Conservation (phyloP, 2,888 invertebrate genomes). For the Crepidodera aurea region DNA sequence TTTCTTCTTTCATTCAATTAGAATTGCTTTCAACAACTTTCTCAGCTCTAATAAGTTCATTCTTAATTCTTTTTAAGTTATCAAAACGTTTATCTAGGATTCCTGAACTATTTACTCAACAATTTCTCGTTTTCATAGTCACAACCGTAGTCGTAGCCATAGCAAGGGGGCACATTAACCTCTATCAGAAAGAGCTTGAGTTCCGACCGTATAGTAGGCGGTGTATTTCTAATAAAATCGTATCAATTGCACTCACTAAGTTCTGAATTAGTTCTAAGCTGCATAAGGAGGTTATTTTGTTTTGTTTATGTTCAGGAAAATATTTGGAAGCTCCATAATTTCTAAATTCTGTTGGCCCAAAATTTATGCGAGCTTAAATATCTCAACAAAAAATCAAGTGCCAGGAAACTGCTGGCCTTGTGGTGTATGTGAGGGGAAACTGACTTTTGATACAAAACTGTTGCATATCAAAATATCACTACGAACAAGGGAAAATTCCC, state of each 20-base stretch:
- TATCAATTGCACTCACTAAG: constrained; percentile 9
- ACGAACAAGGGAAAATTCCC: too few species aligned
- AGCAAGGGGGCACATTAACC: constrained; percentile 40
- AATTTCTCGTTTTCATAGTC: constrained; percentile 43
- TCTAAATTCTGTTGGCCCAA: too few species aligned
- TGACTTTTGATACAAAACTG: too few species aligned
- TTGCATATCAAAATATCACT: too few species aligned
- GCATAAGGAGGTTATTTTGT: too few species aligned
- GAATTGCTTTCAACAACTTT: constrained; percentile 24
- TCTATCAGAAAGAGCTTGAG: constrained; percentile 21
- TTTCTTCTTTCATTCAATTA: not conserved
- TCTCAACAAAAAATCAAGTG: too few species aligned
- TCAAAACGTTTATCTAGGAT: constrained; percentile 31
- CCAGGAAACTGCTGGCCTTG: too few species aligned
- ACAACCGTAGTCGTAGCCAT: constrained; percentile 24
- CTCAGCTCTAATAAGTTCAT: constrained; percentile 27
- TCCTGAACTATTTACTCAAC: constrained; percentile 38
- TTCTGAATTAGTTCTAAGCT: too few species aligned
- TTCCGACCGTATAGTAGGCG: constrained; percentile 17
- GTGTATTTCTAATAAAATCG: constrained; percentile 2
- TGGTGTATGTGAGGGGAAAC: too few species aligned
- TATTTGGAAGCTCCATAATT: too few species aligned
- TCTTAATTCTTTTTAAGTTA: constrained; percentile 28
- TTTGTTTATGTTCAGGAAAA: too few species aligned
- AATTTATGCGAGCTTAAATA: too few species aligned